These are phyloP conservation scores for Notarius lentiginosus DNA, from an alignment of 2,113 vertebrate genomes.

Conservation along the genomic window DNA sequence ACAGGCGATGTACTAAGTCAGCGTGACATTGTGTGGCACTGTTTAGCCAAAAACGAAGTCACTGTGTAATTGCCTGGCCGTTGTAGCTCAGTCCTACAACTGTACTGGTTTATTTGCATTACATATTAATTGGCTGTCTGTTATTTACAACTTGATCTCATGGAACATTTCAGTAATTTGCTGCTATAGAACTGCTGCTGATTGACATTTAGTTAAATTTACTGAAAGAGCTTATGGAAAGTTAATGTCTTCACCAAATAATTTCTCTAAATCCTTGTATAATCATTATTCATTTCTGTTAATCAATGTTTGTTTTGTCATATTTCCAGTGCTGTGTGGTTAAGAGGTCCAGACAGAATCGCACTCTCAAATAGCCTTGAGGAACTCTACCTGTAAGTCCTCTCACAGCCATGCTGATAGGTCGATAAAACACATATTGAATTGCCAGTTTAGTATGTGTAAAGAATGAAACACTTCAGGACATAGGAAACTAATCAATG, in stretches of 20 bases:
- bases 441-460: neutral
- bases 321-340: conserved; percentile 87
- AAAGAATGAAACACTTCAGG: neutral
- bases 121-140: neutral
- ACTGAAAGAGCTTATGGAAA: neutral
- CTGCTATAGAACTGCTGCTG: neutral
- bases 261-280: neutral
- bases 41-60: neutral
- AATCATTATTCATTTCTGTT: neutral
- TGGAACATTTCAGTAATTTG: neutral
- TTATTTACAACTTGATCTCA: neutral
- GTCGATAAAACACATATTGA: neutral
- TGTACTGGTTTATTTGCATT: neutral
- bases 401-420: neutral
- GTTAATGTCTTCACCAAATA: neutral
- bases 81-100: neutral
- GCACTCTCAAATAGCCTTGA: conserved; percentile 87
- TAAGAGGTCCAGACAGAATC: conserved; percentile 80
- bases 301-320: conserved; percentile 11
- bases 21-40: too few relatives aligned
- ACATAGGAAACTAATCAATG: neutral
- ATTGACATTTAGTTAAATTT: neutral
- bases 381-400: conserved; percentile 92
- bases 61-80: neutral
- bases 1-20: neutral